phyloP scores from a whole-genome alignment of 2,113 vertebrate species.

The Podilymbus podiceps region DNA sequence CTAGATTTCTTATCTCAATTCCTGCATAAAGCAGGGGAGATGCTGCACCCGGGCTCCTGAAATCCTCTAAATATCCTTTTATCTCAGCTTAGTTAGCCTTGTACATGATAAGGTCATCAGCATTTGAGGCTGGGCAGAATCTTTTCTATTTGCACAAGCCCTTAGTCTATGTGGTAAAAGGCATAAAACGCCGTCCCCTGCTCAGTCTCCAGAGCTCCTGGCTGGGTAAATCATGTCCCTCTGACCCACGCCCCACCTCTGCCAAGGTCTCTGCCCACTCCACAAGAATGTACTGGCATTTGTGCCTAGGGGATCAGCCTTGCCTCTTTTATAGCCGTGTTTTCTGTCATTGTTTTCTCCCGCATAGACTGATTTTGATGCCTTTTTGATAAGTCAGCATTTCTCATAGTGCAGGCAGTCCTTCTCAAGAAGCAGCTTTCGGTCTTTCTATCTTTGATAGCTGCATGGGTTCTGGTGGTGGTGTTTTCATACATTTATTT shows the following conservation, averaged over 20 bases:
- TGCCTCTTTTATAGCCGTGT: neutral
- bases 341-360: neutral
- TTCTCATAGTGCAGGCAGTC: neutral
- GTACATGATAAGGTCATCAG: neutral
- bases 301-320: neutral
- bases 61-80: neutral
- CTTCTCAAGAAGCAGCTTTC: neutral
- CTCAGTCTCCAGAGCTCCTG: neutral
- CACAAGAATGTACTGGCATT: neutral
- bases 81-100: neutral
- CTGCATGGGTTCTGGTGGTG: neutral
- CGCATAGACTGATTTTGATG: neutral
- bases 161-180: neutral
- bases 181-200: neutral
- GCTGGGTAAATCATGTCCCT: neutral
- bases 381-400: neutral
- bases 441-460: neutral
- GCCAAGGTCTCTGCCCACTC: neutral
- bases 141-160: neutral
- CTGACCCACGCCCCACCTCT: neutral
- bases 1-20: neutral
- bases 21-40: neutral
- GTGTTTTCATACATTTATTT: neutral
- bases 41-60: neutral
- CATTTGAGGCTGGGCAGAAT: neutral